These are phyloP conservation scores for Grammatotria lemairii DNA, from an alignment of 2,113 vertebrate species.

Conservation along the genomic window DNA sequence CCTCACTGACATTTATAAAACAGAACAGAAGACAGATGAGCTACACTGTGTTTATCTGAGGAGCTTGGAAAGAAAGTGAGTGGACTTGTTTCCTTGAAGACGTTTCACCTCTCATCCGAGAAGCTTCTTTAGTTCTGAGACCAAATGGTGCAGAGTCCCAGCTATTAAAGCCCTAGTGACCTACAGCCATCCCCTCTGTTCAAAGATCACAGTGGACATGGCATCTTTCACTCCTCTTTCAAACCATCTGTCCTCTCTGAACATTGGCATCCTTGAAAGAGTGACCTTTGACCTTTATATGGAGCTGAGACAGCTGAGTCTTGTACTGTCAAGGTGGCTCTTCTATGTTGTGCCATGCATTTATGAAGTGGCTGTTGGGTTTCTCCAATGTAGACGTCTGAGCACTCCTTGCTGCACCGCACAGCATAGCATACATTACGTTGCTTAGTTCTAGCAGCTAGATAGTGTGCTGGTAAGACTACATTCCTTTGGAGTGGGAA, in stretches of 20 bases:
- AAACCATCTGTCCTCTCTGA: background rate
- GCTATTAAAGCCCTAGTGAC: background rate
- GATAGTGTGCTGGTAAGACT: background rate
- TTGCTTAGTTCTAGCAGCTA: rapidly evolving
- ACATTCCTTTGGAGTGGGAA: background rate
- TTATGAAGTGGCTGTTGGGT: background rate
- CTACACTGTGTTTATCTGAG: background rate
- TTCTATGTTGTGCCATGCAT: background rate
- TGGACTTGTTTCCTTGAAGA: background rate
- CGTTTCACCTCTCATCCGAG: background rate
- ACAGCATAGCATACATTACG: rapidly evolving
- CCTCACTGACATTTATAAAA: background rate
- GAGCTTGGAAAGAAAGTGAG: background rate
- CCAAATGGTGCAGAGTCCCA: background rate
- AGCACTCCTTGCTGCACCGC: background rate
- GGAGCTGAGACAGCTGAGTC: background rate
- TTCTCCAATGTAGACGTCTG: background rate
- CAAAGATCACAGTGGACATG: background rate
- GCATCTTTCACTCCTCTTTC: background rate
- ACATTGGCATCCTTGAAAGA: background rate
- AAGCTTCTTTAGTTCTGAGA: background rate
- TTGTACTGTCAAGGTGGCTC: rapidly evolving
- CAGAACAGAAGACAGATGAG: background rate
- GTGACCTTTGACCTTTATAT: background rate
- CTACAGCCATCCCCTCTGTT: background rate